These are phyloP conservation scores for Lateolabrax maculatus DNA, from an alignment of 2,797 vertebrate species.

Conservation along the genomic window DNA sequence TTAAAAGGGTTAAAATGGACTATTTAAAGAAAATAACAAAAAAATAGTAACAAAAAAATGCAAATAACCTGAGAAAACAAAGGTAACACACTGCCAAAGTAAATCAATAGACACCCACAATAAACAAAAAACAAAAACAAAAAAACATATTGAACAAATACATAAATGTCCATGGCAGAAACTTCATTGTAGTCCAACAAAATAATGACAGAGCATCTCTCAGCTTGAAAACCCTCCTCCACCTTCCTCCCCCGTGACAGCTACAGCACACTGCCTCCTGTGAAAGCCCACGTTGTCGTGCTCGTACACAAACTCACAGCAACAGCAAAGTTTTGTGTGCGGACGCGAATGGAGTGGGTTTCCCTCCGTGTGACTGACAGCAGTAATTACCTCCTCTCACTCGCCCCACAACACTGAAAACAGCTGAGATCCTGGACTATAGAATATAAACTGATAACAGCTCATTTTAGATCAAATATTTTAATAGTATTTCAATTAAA, in stretches of 20 bases:
- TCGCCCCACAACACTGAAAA: not conserved
- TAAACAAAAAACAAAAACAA: not conserved
- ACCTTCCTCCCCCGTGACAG: conserved; percentile 25
- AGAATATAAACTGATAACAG: not conserved
- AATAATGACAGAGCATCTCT: conserved; percentile 10
- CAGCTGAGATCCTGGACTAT: too few relatives aligned
- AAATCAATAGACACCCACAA: not conserved
- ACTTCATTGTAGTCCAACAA: not conserved
- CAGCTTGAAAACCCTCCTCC: conserved; percentile 43
- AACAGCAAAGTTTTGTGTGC: conserved; percentile 12
- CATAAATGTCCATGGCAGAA: not conserved
- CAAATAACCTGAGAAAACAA: not conserved
- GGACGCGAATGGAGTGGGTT: not conserved
- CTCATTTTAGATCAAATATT: conserved; percentile 50
- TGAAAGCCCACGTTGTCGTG: conserved; percentile 6
- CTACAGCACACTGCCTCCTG: not conserved
- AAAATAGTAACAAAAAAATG: not conserved
- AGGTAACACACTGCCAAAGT: too few relatives aligned
- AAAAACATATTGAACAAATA: not conserved
- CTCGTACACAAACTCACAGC: not conserved
- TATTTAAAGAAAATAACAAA: not conserved
- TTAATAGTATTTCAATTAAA: conserved; percentile 68
- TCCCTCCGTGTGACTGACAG: conserved; percentile 30
- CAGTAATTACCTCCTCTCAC: conserved; percentile 36
- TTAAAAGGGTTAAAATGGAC: not conserved